Conservation (phyloP, 2,888 invertebrate genomes). For the Aleiodes leptofemur region DNA sequence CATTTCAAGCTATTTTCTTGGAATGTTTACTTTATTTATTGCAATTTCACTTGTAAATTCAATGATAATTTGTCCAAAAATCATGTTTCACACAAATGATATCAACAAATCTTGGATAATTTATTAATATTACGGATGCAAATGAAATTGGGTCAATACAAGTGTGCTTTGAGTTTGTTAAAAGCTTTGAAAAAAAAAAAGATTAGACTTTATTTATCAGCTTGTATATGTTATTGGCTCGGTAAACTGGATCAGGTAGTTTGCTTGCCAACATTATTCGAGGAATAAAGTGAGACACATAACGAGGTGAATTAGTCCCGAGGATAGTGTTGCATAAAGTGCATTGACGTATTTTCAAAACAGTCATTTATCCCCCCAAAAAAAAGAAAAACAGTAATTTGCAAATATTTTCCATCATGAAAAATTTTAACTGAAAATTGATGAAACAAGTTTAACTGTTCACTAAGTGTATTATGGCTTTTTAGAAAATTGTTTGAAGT, state of each 20-base stretch:
- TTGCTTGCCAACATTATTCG: conserved; percentile 44
- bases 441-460: conserved; percentile 29
- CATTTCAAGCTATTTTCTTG: too few species aligned
- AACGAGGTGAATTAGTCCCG: conserved; percentile 6
- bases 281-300: conserved; percentile 29
- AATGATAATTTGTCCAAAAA: too few species aligned
- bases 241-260: conserved; percentile 36
- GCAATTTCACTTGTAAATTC: too few species aligned
- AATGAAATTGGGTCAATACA: conserved; percentile 2
- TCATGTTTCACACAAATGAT: too few species aligned
- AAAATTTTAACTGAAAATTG: background rate
- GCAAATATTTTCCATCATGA: conserved; percentile 18
- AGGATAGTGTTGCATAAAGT: conserved; percentile 36
- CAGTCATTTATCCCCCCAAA: background rate
- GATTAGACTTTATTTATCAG: conserved; percentile 25
- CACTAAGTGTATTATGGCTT: conserved; percentile 3
- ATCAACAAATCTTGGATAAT: too few species aligned
- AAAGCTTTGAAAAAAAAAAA: background rate
- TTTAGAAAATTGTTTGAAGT: conserved; percentile 11
- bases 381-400: conserved; percentile 10
- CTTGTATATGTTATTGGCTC: conserved; percentile 43
- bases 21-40: too few species aligned
- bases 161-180: background rate
- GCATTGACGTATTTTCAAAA: conserved; percentile 19
- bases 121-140: too few species aligned